These are phyloP conservation scores for Eupithecia tripunctaria DNA, from an alignment of 2,888 invertebrate genomes.

Conservation along the genomic window DNA sequence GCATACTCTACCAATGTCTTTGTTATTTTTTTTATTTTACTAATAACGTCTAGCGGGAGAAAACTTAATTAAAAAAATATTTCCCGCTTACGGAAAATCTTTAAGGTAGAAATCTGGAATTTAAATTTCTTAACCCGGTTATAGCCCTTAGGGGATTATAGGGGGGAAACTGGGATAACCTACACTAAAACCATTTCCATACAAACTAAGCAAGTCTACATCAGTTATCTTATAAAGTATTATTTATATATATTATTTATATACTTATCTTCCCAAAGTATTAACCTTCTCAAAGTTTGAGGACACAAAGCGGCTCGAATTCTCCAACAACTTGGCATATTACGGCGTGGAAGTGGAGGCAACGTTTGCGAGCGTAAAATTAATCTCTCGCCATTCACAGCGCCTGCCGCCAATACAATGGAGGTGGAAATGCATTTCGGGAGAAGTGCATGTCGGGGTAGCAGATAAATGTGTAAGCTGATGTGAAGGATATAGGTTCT, in stretches of 20 bases:
- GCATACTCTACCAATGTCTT: too few species aligned
- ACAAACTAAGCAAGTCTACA: neutral
- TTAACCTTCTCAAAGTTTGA: slow-evolving; percentile 8
- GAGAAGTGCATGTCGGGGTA: neutral
- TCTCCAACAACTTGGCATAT: slow-evolving; percentile 26
- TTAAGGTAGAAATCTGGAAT: too few species aligned
- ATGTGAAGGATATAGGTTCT: neutral
- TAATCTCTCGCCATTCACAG: slow-evolving; percentile 23
- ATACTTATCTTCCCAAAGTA: neutral
- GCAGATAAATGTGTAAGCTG: neutral
- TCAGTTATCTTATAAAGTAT: too few species aligned
- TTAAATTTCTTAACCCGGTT: too few species aligned
- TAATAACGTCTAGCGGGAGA: too few species aligned
- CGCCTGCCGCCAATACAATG: slow-evolving; percentile 15
- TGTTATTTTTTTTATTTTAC: too few species aligned
- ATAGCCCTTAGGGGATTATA: too few species aligned
- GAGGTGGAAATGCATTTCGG: slow-evolving; percentile 1
- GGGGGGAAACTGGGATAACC: too few species aligned
- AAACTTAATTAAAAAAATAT: too few species aligned
- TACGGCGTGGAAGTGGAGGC: slow-evolving; percentile 15
- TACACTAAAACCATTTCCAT: neutral
- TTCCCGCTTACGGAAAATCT: too few species aligned
- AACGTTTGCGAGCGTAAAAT: slow-evolving; percentile 29
- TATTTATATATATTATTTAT: too few species aligned
- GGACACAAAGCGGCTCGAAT: slow-evolving; percentile 8